Evolutionary conservation across 1,140 invertebrate species (phyloP), one percentile per base, ranked within the genome.

Genomic region (Penaeus japonicus): DNA sequence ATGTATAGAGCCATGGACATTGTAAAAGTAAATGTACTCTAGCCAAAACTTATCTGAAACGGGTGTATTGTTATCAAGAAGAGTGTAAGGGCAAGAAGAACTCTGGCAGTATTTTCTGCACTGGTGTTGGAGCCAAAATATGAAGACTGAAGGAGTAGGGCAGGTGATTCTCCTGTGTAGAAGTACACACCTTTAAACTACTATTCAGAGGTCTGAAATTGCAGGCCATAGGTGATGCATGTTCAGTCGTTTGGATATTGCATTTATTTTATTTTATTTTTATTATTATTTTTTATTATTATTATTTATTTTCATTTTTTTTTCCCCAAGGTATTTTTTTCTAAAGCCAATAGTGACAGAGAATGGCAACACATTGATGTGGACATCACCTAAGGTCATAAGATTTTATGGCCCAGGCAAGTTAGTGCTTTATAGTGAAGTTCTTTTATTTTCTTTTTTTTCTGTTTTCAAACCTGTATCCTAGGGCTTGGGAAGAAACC

Each of bases 21-120:
- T 47, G 47, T 47, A 47, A 47, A 47, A 47, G 47, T 47, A 53
- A 53, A 79, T 79, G 77, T 79, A 79, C 77, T 79, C 32, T 79
- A 53, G 77, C 77, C 77, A 79, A 79, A 79, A 54, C 77, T 54
- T 79, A 79, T 79, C 47, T 79, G 77, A 79, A 79, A 79, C 77
- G 77, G 77, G 77, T 79, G 77, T 79, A 79, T 79, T 79, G 22
- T 79, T 54, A 79, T 79, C 32, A 79, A 53, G 77, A 79, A 79
- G 18, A 79, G 39, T 35, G 32, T 79, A 53, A 53, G 77, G 77
- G 77, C 39, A 79, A 79, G 77, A 79, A 79, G 77, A 79, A 53
- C 77, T 54, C 39, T 79, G 77, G 39, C 39, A 53, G 39, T 79
- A 79, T 39, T 73, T 73, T 79, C 77, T 79, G 35, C 32, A 54